Percentiles rank a stretch among this genome's conserved stretches.
phyloP scores from a whole-genome alignment of 2,113 vertebrate genomes.

The Scomber colias region DNA sequence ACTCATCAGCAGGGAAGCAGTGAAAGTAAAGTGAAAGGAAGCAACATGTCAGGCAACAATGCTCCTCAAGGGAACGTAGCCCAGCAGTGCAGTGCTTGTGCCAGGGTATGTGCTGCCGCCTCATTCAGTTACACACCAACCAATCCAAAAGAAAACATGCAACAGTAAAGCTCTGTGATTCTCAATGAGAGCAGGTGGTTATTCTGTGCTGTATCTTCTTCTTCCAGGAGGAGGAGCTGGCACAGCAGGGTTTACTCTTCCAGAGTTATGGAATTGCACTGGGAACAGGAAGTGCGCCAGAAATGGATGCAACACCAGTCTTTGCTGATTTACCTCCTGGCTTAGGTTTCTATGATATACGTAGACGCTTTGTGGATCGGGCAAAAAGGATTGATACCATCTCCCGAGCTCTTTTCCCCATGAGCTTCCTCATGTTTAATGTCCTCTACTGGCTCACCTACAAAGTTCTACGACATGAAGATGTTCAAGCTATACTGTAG shows the following conservation, averaged over 20 bases:
- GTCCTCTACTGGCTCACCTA: slow-evolving; percentile 96
- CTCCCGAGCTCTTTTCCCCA: slow-evolving; percentile 92
- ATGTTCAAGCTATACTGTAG: slow-evolving; percentile 83
- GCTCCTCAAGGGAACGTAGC: slow-evolving; percentile 76
- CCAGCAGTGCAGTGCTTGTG: slow-evolving; percentile 84
- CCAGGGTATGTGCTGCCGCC: slow-evolving; percentile 74
- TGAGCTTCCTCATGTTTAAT: slow-evolving; percentile 95
- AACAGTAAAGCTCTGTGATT: background rate
- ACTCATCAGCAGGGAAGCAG: slow-evolving; percentile 73
- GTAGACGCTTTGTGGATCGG: slow-evolving; percentile 86
- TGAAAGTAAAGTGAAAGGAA: slow-evolving; percentile 84
- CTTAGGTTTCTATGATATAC: slow-evolving; percentile 83
- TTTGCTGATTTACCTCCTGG: slow-evolving; percentile 84
- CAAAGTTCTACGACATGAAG: slow-evolving; percentile 92
- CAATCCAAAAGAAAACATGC: background rate
- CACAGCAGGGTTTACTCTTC: slow-evolving; percentile 87
- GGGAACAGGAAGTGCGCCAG: slow-evolving; percentile 77
- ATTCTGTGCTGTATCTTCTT: slow-evolving; percentile 26
- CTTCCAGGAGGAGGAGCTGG: slow-evolving; percentile 87
- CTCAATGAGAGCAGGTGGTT: slow-evolving; percentile 8
- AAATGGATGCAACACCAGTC: slow-evolving; percentile 83
- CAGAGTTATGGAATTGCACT: slow-evolving; percentile 87
- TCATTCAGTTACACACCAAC: background rate
- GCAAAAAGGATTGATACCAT: slow-evolving; percentile 95
- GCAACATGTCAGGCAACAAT: slow-evolving; percentile 72